Evolutionary conservation across 2,797 vertebrate genomes (phyloP).

Genomic region (Peromyscus nudipes): DNA sequence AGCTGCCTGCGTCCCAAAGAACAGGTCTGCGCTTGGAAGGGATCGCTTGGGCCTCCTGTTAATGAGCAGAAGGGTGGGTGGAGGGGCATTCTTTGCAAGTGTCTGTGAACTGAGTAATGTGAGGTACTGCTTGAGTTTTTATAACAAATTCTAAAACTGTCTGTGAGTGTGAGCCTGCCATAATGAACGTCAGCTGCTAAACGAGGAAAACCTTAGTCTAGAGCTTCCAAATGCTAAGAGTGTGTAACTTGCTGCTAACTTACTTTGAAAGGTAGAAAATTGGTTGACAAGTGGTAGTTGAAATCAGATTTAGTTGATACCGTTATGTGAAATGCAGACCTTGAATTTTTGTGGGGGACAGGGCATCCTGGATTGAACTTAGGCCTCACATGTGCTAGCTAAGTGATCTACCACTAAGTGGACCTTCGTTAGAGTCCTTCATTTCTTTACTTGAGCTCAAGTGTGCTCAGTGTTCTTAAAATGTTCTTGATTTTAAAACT

Average conservation of each 20-base stretch:
- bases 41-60: constrained; percentile 66
- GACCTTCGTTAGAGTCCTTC: neutral
- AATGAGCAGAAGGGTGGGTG: neutral
- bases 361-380: neutral
- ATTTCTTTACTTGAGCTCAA: constrained; percentile 41
- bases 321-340: neutral
- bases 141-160: constrained; percentile 71
- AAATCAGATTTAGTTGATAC: neutral
- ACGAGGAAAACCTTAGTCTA: neutral
- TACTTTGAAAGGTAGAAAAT: neutral
- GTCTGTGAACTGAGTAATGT: neutral
- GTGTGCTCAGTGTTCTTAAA: neutral
- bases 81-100: constrained; percentile 21
- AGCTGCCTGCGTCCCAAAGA: constrained; percentile 93
- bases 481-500: neutral
- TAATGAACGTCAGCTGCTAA: constrained; percentile 22
- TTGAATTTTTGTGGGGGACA: neutral
- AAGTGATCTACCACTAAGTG: neutral
- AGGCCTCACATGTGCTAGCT: neutral
- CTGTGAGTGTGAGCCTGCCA: constrained; percentile 48
- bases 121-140: constrained; percentile 55
- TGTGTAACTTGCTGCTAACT: neutral
- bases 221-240: neutral
- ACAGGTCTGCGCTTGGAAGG: constrained; percentile 92
- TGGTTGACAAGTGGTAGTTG: neutral